A percentile compares a stretch with the other conserved stretches of the same genome.
phyloP scores from a whole-genome alignment of 30 jellyfish, hydroid and myxozoan species.

The Aurelia coerulea region DNA sequence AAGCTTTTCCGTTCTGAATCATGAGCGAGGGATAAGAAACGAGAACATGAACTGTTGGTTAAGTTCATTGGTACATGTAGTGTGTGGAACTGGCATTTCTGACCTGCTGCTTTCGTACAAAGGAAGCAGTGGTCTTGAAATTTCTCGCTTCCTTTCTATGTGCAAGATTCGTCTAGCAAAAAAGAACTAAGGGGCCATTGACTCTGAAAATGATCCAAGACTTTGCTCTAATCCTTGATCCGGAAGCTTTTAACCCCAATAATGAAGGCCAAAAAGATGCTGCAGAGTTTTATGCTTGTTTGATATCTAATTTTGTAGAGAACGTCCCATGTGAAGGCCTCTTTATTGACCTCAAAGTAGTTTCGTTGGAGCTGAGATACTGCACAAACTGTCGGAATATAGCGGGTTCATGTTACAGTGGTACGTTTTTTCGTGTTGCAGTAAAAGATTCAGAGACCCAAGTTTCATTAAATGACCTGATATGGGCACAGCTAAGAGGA shows the following conservation, averaged over 20 bases:
- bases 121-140: background rate
- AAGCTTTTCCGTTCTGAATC: background rate
- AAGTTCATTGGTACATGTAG: slow-evolving; percentile 2
- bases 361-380: background rate
- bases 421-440: background rate
- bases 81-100: slow-evolving; percentile 23
- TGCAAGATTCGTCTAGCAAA: background rate
- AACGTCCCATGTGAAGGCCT: background rate
- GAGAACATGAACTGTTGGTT: slow-evolving; percentile 16
- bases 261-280: slow-evolving; percentile 10
- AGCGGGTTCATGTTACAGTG: background rate
- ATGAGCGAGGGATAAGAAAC: background rate
- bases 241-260: slow-evolving; percentile 1
- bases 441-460: background rate
- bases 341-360: background rate
- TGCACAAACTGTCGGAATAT: slow-evolving; percentile 5
- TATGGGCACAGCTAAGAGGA: background rate
- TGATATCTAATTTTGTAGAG: background rate
- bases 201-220: slow-evolving; percentile 5
- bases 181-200: background rate
- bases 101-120: background rate
- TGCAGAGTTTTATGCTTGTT: slow-evolving; percentile 1
- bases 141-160: background rate
- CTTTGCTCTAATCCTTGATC: background rate
- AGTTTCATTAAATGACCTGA: background rate